These are phyloP conservation scores for Aspidiotus rigidus DNA, from an alignment of 2,888 invertebrate genomes.

Conservation along the genomic window DNA sequence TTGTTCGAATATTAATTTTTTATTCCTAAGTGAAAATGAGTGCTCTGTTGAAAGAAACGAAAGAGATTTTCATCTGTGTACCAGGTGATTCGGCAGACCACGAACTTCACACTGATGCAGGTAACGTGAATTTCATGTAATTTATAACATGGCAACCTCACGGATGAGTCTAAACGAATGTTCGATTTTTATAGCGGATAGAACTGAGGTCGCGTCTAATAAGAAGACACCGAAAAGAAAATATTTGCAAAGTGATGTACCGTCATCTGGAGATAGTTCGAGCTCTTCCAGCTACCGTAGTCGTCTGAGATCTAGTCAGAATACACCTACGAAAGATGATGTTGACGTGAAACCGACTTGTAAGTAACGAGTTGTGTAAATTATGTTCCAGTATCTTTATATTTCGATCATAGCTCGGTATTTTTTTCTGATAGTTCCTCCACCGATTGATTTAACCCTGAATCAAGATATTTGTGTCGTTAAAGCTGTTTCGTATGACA, in stretches of 20 bases:
- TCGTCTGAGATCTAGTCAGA: too few species aligned
- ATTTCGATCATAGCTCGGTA: too few species aligned
- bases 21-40: too few species aligned
- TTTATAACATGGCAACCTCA: conserved; percentile 4
- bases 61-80: too few species aligned
- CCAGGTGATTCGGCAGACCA: not conserved
- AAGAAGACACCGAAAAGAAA: not conserved
- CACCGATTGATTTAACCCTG: conserved; percentile 6
- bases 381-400: conserved; percentile 7
- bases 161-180: conserved; percentile 7
- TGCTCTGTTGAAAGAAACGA: too few species aligned
- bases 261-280: too few species aligned
- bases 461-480: conserved; percentile 3
- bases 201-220: not conserved
- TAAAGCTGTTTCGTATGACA: not conserved
- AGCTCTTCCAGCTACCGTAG: too few species aligned
- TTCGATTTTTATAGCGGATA: conserved; percentile 11
- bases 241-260: not conserved
- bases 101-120: not conserved
- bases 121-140: not conserved
- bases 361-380: conserved; percentile 7
- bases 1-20: too few species aligned
- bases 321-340: conserved; percentile 8
- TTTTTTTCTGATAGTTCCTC: conserved; percentile 12
- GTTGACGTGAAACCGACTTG: not conserved